Conservation (phyloP, 2,888 invertebrate species). For the Chorisops tibialis region DNA sequence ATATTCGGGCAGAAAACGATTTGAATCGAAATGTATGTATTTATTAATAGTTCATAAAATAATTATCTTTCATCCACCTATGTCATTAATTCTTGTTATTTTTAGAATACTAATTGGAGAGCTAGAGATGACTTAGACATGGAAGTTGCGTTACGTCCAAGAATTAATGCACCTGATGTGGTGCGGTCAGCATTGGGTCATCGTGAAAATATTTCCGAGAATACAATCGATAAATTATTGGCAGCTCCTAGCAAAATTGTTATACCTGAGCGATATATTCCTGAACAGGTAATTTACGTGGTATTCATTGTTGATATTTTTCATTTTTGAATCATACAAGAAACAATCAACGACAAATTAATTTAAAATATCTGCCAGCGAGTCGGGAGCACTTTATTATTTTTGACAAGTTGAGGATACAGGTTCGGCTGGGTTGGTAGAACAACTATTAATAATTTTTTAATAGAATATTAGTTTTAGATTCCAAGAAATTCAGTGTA, state of each 20-base stretch:
- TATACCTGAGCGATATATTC: conserved; percentile 89
- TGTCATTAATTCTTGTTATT: background rate
- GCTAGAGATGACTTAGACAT: conserved; percentile 83
- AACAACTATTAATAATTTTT: too few relatives aligned
- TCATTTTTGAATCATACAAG: too few relatives aligned
- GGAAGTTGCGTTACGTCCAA: conserved; percentile 75
- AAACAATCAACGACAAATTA: too few relatives aligned
- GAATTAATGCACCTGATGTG: conserved; percentile 79
- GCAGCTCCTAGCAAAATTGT: conserved; percentile 86
- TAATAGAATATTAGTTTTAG: too few relatives aligned
- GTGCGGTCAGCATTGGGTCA: conserved; percentile 74
- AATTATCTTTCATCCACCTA: background rate
- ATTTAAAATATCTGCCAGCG: too few relatives aligned
- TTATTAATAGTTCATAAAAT: background rate
- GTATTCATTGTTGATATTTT: too few relatives aligned
- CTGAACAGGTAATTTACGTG: conserved; percentile 70
- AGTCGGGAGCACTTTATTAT: too few relatives aligned
- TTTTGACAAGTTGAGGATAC: too few relatives aligned
- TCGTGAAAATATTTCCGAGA: conserved; percentile 56
- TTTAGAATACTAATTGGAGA: conserved; percentile 56
- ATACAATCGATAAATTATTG: conserved; percentile 81
- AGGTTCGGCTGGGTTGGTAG: too few relatives aligned
- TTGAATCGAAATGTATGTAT: conserved; percentile 51
- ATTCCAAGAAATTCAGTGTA: too few relatives aligned
- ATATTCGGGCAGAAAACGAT: conserved; percentile 55